phyloP scores from a whole-genome alignment of 1,140 invertebrate genomes.

The Pantala flavescens region DNA sequence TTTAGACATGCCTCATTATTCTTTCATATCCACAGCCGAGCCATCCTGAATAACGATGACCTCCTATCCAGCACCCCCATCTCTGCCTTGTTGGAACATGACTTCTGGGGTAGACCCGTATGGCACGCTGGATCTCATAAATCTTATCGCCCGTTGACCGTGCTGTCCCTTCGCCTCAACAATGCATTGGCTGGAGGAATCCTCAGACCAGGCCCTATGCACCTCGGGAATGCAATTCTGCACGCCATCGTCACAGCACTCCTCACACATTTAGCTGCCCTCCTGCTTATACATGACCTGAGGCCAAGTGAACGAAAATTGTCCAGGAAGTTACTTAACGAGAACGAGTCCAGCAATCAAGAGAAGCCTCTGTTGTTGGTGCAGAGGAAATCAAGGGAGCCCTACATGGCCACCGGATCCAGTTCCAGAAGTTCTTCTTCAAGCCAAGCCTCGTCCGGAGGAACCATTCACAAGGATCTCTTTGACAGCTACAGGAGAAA shows the following conservation, averaged over 20 bases:
- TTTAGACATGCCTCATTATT: too few relatives aligned
- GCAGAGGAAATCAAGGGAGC: too few relatives aligned
- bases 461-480: too few relatives aligned
- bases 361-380: too few relatives aligned
- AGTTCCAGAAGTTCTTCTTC: too few relatives aligned
- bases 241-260: slow-evolving; percentile 70
- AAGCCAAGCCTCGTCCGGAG: too few relatives aligned
- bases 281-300: background rate
- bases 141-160: slow-evolving; percentile 88
- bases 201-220: slow-evolving; percentile 69
- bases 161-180: slow-evolving; percentile 87
- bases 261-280: slow-evolving; percentile 33
- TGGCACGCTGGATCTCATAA: slow-evolving; percentile 82
- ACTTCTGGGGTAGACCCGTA: slow-evolving; percentile 88
- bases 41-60: slow-evolving; percentile 79
- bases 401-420: too few relatives aligned
- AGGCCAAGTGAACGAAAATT: background rate
- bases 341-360: too few relatives aligned
- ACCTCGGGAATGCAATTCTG: slow-evolving; percentile 72
- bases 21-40: slow-evolving; percentile 49
- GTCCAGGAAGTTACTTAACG: too few relatives aligned
- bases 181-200: slow-evolving; percentile 59
- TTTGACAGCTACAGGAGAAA: background rate
- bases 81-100: slow-evolving; percentile 50
- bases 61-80: slow-evolving; percentile 59